Evolutionary conservation across 2,888 invertebrate species (phyloP).

Genomic region (Polia nebulosa): DNA sequence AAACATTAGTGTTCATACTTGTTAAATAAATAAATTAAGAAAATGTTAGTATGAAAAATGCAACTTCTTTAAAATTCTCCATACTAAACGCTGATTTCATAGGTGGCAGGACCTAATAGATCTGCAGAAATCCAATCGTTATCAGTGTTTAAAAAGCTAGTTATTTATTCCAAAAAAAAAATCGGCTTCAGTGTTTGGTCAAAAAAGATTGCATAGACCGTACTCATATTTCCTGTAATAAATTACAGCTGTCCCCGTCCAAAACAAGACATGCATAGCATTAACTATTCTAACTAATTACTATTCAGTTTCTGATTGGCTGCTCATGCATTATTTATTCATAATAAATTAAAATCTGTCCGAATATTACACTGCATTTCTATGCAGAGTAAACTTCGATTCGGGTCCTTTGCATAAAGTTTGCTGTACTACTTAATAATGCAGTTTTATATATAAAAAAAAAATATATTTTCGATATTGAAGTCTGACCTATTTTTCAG

Average conservation of each 20-base stretch:
- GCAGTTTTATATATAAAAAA: neutral
- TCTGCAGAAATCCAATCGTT: no score
- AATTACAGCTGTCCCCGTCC: neutral
- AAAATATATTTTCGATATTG: neutral
- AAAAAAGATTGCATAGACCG: no score
- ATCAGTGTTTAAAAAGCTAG: no score
- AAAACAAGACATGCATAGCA: constrained; percentile 29
- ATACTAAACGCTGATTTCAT: no score
- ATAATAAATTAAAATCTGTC: constrained; percentile 35
- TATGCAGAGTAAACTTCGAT: constrained; percentile 18
- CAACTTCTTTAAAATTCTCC: no score
- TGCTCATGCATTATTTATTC: constrained; percentile 56
- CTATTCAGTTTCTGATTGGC: constrained; percentile 51
- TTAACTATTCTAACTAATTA: constrained; percentile 36
- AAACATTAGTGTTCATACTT: no score
- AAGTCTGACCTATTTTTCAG: neutral
- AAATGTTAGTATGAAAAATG: no score
- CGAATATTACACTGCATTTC: constrained; percentile 24
- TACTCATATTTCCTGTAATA: neutral
- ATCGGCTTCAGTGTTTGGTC: neutral
- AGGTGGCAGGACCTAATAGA: no score
- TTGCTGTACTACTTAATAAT: neutral
- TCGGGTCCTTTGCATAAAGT: constrained; percentile 9
- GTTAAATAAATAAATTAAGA: no score
- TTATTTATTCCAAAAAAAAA: no score